phyloP scores from a whole-genome alignment of 2,888 invertebrate species.

The Cyaniris semiargus region DNA sequence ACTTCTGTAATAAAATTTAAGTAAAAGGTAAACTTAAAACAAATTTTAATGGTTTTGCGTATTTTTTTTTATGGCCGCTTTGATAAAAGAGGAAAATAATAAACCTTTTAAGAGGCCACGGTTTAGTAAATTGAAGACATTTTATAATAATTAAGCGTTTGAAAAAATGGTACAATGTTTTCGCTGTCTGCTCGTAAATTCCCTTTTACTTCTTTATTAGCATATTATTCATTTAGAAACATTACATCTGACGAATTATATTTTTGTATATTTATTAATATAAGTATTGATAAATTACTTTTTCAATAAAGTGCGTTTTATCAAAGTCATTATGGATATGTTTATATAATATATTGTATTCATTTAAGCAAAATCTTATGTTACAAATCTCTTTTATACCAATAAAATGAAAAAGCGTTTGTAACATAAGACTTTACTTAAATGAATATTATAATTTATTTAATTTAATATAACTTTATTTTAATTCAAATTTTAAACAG shows the following conservation, averaged over 20 bases:
- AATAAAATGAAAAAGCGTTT: no score
- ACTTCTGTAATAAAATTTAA: neutral
- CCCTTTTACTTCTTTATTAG: constrained; percentile 2
- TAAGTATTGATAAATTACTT: no score
- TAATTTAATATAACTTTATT: no score
- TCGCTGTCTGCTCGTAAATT: constrained; percentile 17
- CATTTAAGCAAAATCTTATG: no score
- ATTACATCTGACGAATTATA: neutral
- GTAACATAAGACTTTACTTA: no score
- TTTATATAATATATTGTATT: no score
- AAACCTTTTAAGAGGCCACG: constrained; percentile 2
- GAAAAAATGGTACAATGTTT: constrained; percentile 27
- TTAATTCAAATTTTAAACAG: no score
- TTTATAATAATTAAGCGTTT: constrained; percentile 28
- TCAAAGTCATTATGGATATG: no score
- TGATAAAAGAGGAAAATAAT: neutral
- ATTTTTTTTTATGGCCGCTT: neutral
- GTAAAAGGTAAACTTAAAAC: neutral
- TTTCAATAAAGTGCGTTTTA: no score
- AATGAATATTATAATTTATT: no score
- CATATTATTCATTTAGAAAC: neutral
- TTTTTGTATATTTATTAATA: neutral
- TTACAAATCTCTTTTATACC: no score
- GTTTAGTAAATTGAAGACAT: constrained; percentile 22
- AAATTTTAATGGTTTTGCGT: neutral